Evolutionary conservation across 2,113 vertebrate genomes (phyloP), one percentile per base, ranked within the genome.

Genomic region (Chrysemys picta): DNA sequence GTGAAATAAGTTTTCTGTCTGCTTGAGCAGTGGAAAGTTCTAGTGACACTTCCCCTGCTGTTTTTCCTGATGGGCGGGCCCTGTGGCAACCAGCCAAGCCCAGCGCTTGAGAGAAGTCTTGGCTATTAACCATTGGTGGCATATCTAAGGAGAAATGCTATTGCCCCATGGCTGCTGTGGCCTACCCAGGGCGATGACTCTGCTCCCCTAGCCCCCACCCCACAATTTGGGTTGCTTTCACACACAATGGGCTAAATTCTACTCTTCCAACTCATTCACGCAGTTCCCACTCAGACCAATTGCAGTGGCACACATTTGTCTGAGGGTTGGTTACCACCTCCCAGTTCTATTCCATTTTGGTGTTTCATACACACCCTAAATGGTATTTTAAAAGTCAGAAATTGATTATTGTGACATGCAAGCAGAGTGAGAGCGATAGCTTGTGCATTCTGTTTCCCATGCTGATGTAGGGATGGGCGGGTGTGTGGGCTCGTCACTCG

Each of bases 401-500:
- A 56, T 4, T 24, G 24, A 56, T 85, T 35, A 8, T 17, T 22
- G 8, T 1, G 0, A 1, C 6, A 50, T 38, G 49, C 56, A 72
- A 38, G 10, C 0, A 0, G 42, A 79, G 49, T 24, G 29, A 49
- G 5, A 4, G 24, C 47, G 31, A 7, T 38, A 49, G 83, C 57
- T 25, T 2, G 24, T 31, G 21, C 29, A 10, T 29, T 45, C 27
- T 16, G 4, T 29, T 59, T 59, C 56, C 75, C 78, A 54, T 42
- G 6, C 8, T 1, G 76, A 29, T 8, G 29, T 24, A 59, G 6
- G 4, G 49, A 12, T 11, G 47, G 42, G 35, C 19, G 19, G 8
- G 38, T 47, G 0, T 0, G 2, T 22, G 27, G 85, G 8, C 57
- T 14, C 8, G 1, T 45, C 17, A 6, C 24, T 83, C 42, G 21